Percentiles rank a stretch among this genome's conserved stretches.
Evolutionary conservation across 2,888 invertebrate species (phyloP).

Genomic region (Galerucella nymphaeae): DNA sequence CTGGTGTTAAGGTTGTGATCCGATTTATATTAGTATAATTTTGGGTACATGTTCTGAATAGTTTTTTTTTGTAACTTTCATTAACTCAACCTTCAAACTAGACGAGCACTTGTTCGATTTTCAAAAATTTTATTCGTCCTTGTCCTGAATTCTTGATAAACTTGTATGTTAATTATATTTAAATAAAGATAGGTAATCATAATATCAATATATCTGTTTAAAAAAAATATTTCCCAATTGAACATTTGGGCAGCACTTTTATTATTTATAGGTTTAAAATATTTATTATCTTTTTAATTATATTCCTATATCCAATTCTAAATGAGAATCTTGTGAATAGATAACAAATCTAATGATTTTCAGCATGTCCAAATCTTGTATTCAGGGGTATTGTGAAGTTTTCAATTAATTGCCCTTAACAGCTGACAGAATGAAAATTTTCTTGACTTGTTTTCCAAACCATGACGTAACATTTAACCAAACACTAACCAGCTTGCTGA

Average conservation of each 20-base stretch:
- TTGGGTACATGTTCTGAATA: background rate
- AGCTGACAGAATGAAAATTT: no score
- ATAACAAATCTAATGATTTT: no score
- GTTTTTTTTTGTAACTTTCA: background rate
- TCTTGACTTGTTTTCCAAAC: no score
- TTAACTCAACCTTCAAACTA: conserved; percentile 10
- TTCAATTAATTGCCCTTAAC: no score
- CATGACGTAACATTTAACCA: no score
- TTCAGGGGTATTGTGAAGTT: no score
- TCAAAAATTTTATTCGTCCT: conserved; percentile 10
- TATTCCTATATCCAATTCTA: no score
- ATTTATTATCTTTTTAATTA: no score
- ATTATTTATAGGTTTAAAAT: no score
- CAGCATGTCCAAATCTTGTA: no score
- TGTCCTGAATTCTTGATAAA: conserved; percentile 11
- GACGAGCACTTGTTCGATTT: conserved; percentile 7
- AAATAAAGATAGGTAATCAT: conserved; percentile 1
- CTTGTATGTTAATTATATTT: conserved; percentile 16
- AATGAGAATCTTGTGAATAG: no score
- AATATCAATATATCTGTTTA: background rate
- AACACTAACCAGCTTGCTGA: no score
- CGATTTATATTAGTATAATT: background rate
- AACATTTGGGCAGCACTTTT: background rate
- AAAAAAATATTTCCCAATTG: background rate
- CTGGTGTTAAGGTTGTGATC: background rate